Base-by-base conservation (phyloP, 2,888 invertebrate species). In the Rutpela maculata region DNA sequence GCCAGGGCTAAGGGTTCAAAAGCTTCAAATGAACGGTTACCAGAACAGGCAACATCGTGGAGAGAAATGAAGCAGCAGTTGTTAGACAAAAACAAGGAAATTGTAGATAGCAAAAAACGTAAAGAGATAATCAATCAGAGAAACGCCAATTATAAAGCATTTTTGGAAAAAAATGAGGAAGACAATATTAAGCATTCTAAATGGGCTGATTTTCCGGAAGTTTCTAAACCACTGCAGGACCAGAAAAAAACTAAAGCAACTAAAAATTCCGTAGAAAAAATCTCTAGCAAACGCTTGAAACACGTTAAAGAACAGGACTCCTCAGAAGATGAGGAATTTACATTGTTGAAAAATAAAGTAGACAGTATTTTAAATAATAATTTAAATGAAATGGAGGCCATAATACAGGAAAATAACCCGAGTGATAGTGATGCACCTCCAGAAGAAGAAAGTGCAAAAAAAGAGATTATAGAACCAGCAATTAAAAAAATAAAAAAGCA, bases 1-100 rank as follows among this genome's bases (percentile, higher is more conserved):
- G 94, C 95, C 31, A 91, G 95, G 88, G 93, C 94, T 0, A 94
- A 93, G 87, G 95, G 95, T 50, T 95, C 95, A 0, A 95, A 95
- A 89, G 90, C 94, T 6, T 94, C 95, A 3, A 95, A 95, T 86
- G 93, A 94, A 86, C 92, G 92, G 81, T 85, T 92, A 15, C 93
- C 94, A 0, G 93, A 94, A 86, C 93, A 94, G 66, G 91, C 95
- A 60, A 95, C 95, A 56, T 92, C 95, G 86, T 95, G 95, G 95
- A 91, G 91, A 77, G 91, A 93, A 75, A 93, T 95, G 93, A 93
- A 94, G 87, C 91, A 92, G 80, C 93, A 94, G 82, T 87, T 94
- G 18, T 81, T 91, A 65, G 89, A 91, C 74, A 90, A 91, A 3
- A 91, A 92, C 84, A 90, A 91, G 75, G 90, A 92, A 69, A 89